Conservation (phyloP, 92 coral and sea anemone species). For the Pocillopora grandis region DNA sequence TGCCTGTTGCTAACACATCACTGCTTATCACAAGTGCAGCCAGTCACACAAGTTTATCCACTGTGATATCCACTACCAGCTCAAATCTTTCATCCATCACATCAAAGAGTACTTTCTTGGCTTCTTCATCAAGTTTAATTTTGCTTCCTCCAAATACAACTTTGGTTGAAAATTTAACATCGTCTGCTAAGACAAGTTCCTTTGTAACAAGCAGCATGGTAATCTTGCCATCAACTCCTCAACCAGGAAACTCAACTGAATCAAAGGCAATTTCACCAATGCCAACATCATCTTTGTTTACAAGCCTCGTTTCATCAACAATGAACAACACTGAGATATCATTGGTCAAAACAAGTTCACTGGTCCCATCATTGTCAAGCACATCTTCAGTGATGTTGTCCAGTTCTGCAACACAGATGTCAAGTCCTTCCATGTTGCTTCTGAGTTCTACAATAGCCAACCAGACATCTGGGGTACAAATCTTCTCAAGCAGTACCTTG, state of each 20-base stretch:
- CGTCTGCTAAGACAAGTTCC: neutral
- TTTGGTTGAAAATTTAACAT: slow-evolving; percentile 2
- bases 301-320: slow-evolving; percentile 2
- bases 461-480: neutral
- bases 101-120: neutral
- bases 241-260: slow-evolving; percentile 18
- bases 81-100: neutral
- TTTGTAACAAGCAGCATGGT: slow-evolving; percentile 18
- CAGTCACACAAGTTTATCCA: slow-evolving; percentile 4
- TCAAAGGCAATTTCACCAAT: slow-evolving; percentile 16
- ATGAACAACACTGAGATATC: slow-evolving; percentile 7
- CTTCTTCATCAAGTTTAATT: slow-evolving; percentile 1
- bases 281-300: neutral
- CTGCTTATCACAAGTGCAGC: neutral
- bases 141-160: slow-evolving; percentile 16
- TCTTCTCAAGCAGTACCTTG: slow-evolving; percentile 6
- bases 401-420: neutral
- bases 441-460: neutral
- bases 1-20: slow-evolving; percentile 5
- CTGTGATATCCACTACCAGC: neutral
- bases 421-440: slow-evolving; percentile 1
- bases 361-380: neutral
- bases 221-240: slow-evolving; percentile 14
- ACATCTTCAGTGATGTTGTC: neutral
- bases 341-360: neutral